Evolutionary conservation across 2,888 invertebrate genomes (phyloP), one percentile per base, ranked within the genome.

Genomic region (Zaprionus lineosus): DNA sequence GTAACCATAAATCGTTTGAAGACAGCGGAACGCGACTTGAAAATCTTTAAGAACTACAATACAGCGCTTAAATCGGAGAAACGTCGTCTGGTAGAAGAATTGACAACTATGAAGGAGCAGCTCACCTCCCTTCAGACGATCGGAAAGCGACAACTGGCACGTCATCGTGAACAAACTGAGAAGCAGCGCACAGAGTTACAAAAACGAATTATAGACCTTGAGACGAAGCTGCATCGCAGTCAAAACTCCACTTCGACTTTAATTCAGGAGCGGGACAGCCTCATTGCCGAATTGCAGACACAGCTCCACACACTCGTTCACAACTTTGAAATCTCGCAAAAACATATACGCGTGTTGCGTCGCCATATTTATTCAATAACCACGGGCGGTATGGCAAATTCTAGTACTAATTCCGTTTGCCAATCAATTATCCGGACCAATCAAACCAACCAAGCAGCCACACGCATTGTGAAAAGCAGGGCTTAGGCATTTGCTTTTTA

Each of bases 301-400:
- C 89, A 90, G 51, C 67, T 90, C 1, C 87, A 88, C 28, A 86
- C 85, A 4, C 61, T 90, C 7, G 89, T 88, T 4, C 86, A 87
- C 48, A 89, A 88, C 41, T 90, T 90, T 31, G 89, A 89, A 56
- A 86, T 89, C 3, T 89, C 90, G 1, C 89, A 90, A 74, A 88
- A 87, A 44, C 89, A 90, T 53, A 90, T 90, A 26, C 85, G 88
- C 2, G 84, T 87, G 0, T 68, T 90, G 1, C 84, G 89, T 2
- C 76, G 86, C 7, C 89, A 90, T 51, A 89, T 90, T 40, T 87
- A 88, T 41, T 77, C 86, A 8, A 86, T 87, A 79, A 77, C 85
- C 9, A 26, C 76, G 1, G 51, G 56, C 3, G 31, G 51, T 5
- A 36, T 1, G 36, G n/a, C 4, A 12, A 5, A 2, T 14, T 7